Evolutionary conservation across 2,113 vertebrate genomes (phyloP), one percentile per base, ranked within the genome.

Genomic region (Catharus fuscescens): DNA sequence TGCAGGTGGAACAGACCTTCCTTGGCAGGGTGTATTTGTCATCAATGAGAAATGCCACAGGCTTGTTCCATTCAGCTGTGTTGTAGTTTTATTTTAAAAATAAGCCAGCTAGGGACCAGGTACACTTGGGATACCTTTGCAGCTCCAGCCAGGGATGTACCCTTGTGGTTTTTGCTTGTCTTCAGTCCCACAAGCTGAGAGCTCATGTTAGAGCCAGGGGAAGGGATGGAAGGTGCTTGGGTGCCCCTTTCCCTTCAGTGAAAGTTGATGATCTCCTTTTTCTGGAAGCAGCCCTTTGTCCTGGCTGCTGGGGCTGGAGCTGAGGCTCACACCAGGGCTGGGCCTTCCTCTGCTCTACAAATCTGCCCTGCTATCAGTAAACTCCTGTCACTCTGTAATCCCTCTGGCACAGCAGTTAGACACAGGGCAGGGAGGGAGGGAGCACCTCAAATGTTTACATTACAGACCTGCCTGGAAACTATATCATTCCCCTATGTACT

Each of bases 391-490:
- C 54, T 90, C 11, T 8, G 14, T 92, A 69, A 93, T 92, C 88
- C 40, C 62, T 72, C 48, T 76, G 92, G 79, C 88, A 31, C 52
- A 16, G 26, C 8, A 78, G 18, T 81, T 67, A 54, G n/a, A 78
- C 40, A 21, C 14, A 25, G 53, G 61, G 56, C 32, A 91, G 89
- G 56, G 72, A 94, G 81, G 74, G 81, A 96, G 66, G 79, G 79
- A 96, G 79, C 53, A 69, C 78, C 61, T 44, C 26, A 20, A 54
- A 38, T 59, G 81, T 90, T 93, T 80, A 69, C 12, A 1, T n/a
- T 61, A n/a, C 53, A 57, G 81, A 82, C 36, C 54, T 95, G 40
- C 61, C 70, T 95, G 92, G 85, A 96, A 94, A 94, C 53, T 44
- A 9, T 71, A 72, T 61, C 34, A 1, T 79, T 70, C 47, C 44